Evolutionary conservation across 2,113 vertebrate genomes (phyloP).

Genomic region (Eptesicus fuscus): DNA sequence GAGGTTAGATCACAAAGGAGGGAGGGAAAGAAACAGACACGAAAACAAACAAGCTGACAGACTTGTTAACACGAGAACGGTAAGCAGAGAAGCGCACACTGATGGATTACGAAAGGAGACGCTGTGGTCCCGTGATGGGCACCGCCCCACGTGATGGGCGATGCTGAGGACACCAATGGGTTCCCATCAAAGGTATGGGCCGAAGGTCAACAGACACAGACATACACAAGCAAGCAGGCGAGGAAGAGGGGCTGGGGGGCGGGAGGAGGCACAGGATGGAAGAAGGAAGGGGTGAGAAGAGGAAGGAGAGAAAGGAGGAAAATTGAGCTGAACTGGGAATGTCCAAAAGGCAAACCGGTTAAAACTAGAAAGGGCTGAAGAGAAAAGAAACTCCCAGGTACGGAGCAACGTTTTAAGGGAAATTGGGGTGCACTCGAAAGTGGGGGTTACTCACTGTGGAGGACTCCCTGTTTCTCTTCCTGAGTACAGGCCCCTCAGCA

Average conservation of each 20-base stretch:
- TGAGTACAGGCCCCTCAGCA: slow-evolving; percentile 84
- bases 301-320: slow-evolving; percentile 36
- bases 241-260: background rate
- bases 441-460: slow-evolving; percentile 84
- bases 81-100: background rate
- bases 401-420: slow-evolving; percentile 72
- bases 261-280: background rate
- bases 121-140: slow-evolving; percentile 48
- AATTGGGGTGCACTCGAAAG: slow-evolving; percentile 80
- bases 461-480: slow-evolving; percentile 85
- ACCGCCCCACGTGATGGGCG: slow-evolving; percentile 40
- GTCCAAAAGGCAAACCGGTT: slow-evolving; percentile 69
- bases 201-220: slow-evolving; percentile 43
- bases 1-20: slow-evolving; percentile 47
- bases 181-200: slow-evolving; percentile 30
- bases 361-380: slow-evolving; percentile 68
- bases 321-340: slow-evolving; percentile 74
- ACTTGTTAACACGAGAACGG: background rate
- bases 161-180: slow-evolving; percentile 58
- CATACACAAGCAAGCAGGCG: background rate
- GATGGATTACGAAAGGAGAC: background rate
- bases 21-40: background rate
- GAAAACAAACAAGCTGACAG: slow-evolving; percentile 22
- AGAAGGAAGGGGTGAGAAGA: slow-evolving; percentile 23
- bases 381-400: slow-evolving; percentile 71